Conservation (phyloP, 2,888 invertebrate species). For the Tenthredo mesomela region DNA sequence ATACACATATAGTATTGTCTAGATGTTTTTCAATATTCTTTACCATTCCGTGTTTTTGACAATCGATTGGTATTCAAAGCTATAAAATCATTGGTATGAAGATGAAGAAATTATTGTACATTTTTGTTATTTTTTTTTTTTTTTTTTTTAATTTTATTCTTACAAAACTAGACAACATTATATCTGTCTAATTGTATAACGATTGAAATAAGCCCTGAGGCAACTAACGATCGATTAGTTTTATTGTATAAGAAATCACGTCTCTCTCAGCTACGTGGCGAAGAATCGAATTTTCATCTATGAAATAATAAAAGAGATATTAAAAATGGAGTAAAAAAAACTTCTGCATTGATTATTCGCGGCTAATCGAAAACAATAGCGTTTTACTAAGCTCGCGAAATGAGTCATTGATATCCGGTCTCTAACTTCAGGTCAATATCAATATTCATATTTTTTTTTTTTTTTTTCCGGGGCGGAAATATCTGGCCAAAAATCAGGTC, state of each 20-base stretch:
- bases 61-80: neutral
- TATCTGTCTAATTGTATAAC: neutral
- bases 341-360: neutral
- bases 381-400: neutral
- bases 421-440: neutral
- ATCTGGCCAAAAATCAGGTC: constrained; percentile 33
- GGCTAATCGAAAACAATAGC: neutral
- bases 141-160: neutral
- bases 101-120: neutral
- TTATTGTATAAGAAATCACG: neutral
- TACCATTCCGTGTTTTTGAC: neutral
- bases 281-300: neutral
- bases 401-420: neutral
- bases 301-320: neutral
- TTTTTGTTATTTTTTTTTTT: neutral
- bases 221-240: neutral
- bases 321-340: no score
- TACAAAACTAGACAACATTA: neutral
- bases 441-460: constrained; percentile 7
- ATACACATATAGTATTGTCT: neutral
- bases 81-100: neutral
- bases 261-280: neutral
- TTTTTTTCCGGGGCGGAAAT: constrained; percentile 5
- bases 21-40: neutral
- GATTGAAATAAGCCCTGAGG: neutral